A percentile compares a stretch with the other conserved stretches of the same genome.
phyloP scores from a whole-genome alignment of 2,113 vertebrate genomes.

The Fulmarus glacialis region DNA sequence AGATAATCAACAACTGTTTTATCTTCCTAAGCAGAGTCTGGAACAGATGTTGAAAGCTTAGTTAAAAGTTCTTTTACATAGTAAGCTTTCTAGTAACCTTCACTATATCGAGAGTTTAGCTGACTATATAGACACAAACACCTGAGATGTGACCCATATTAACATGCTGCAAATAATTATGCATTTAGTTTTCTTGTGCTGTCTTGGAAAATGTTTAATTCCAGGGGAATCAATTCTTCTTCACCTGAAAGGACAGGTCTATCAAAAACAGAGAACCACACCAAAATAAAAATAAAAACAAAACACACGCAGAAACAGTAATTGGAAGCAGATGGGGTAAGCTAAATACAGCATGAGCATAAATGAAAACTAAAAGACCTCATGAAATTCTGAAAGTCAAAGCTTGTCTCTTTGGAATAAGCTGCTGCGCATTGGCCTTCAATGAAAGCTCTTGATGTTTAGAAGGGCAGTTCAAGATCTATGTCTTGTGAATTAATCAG shows the following conservation, averaged over 20 bases:
- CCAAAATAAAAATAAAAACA: background rate
- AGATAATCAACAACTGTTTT: background rate
- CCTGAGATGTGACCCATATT: background rate
- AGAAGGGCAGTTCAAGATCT: constrained; percentile 56
- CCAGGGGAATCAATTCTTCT: background rate
- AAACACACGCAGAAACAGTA: background rate
- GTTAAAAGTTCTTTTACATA: background rate
- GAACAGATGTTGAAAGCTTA: background rate
- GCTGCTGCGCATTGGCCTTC: background rate
- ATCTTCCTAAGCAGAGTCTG: background rate
- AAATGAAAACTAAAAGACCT: constrained; percentile 16
- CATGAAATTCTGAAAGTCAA: constrained; percentile 53
- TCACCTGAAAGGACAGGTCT: background rate
- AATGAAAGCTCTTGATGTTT: constrained; percentile 49
- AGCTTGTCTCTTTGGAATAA: constrained; percentile 26
- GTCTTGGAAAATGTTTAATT: background rate
- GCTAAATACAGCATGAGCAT: background rate
- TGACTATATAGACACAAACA: background rate
- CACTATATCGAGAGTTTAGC: background rate
- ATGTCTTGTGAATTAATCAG: constrained; percentile 60
- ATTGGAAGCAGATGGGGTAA: constrained; percentile 40
- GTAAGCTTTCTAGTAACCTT: background rate
- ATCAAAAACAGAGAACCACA: background rate
- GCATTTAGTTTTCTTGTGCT: background rate
- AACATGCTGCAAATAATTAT: background rate